Base-by-base conservation (phyloP, 2,113 vertebrate genomes). In the Vulpes lagopus region DNA sequence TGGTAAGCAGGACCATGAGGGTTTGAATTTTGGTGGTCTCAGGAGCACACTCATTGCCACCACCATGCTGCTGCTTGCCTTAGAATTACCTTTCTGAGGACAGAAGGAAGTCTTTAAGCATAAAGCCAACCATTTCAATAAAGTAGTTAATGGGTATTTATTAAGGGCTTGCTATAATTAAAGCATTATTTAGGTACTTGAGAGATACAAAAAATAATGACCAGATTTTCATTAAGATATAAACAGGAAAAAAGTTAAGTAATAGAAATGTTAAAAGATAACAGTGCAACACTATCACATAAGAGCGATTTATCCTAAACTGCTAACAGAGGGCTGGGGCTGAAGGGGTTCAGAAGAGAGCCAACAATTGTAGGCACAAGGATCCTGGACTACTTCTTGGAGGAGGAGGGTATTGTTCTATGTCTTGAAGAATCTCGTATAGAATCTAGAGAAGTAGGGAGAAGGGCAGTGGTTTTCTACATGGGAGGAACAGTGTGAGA, bases 161-260 rank as follows among this genome's bases (percentile, higher is more conserved):
- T 88, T 81, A 91, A 91, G 43, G 17, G 2, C 78, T 86, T 82
- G 32, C 27, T 93, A 6, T 83, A 96, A 89, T 55, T 55, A 60
- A 90, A 59, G 12, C 23, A 91, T 91, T 38, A 78, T 82, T 88
- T 92, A 92, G 79, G 27, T 16, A 95, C 7, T 89, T 78, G 32
- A 32, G 51, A 92, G 38, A 95, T 90, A 92, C 4, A 93, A 79
- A 78, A 95, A 79, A 80, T 51, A 86, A 87, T 43, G 51, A 65
- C 27, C 55, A 85, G n/a, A 59, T 89, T 96, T 97, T 85, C 11
- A 32, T 60, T 83, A 84, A 53, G 8, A 78, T 79, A 67, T 49
- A 94, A 96, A 82, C 16, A 78, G 30, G 92, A 89, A 89, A 92
- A 62, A 79, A 91, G 74, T 73, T n/a, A 57, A 96, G 65, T 92